Conservation (phyloP, 2,797 vertebrate genomes). For the Myotis findleyi region DNA sequence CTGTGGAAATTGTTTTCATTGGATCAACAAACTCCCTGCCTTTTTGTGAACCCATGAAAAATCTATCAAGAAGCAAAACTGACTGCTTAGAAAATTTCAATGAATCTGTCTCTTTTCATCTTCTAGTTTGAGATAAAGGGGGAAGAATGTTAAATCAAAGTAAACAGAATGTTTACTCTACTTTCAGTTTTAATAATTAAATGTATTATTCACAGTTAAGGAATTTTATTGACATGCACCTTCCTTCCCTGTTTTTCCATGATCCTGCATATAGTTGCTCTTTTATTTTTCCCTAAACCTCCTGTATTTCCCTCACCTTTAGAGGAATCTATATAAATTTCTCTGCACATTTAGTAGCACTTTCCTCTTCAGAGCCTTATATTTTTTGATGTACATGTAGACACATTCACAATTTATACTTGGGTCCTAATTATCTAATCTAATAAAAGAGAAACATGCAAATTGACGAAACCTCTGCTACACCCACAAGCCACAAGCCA, state of each 20-base stretch:
- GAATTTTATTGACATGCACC: neutral
- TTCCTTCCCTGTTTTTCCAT: neutral
- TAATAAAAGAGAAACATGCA: no score
- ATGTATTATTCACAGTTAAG: conserved; percentile 55
- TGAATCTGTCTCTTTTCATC: conserved; percentile 64
- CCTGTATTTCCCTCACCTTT: neutral
- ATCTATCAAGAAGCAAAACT: conserved; percentile 60
- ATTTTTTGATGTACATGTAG: neutral
- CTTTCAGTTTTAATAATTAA: conserved; percentile 73
- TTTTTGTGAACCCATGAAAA: conserved; percentile 49
- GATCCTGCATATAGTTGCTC: neutral
- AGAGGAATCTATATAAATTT: neutral
- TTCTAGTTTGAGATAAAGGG: conserved; percentile 49
- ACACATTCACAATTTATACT: neutral
- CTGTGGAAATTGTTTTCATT: conserved; percentile 33
- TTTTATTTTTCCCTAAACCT: neutral
- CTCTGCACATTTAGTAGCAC: neutral
- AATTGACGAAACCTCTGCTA: no score
- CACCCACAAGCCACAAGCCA: no score
- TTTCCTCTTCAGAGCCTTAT: neutral
- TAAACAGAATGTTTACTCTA: conserved; percentile 69
- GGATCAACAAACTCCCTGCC: conserved; percentile 33
- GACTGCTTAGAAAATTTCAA: conserved; percentile 69
- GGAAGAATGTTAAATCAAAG: conserved; percentile 64
- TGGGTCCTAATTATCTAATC: neutral